Conservation (phyloP, 2,888 invertebrate genomes). For the Mythimna pallens region DNA sequence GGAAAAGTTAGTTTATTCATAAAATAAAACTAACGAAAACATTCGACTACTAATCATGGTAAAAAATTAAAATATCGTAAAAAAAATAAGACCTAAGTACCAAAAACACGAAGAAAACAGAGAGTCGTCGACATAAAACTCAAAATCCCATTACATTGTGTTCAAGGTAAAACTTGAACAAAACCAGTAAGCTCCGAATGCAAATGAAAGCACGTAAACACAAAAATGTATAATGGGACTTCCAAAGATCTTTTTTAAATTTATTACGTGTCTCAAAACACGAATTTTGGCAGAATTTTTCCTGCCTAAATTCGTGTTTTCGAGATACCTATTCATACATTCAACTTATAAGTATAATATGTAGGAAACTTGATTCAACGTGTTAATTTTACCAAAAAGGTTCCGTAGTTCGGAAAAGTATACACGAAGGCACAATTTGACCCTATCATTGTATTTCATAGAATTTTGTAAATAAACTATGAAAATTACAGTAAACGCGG, state of each 20-base stretch:
- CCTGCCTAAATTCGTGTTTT: neutral
- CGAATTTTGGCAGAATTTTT: neutral
- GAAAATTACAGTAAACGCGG: too few species aligned
- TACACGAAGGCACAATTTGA: neutral
- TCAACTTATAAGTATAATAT: neutral
- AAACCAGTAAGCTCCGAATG: neutral
- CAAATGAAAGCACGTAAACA: neutral
- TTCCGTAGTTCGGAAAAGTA: neutral
- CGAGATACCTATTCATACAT: neutral
- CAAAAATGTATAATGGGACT: slow-evolving; percentile 5
- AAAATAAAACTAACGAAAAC: neutral
- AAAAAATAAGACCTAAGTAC: too few species aligned
- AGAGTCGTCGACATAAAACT: neutral
- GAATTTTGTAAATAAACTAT: too few species aligned
- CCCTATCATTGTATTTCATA: neutral
- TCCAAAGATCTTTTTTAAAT: neutral
- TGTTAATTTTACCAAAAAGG: neutral
- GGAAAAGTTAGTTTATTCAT: neutral
- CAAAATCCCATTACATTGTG: neutral
- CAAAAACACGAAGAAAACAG: neutral
- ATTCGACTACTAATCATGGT: neutral
- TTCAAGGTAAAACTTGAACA: slow-evolving; percentile 21
- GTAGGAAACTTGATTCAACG: neutral
- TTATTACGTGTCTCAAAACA: neutral
- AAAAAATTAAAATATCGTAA: too few species aligned